These are phyloP conservation scores for Amphipoea oculea DNA, from an alignment of 2,888 invertebrate genomes.

Conservation along the genomic window DNA sequence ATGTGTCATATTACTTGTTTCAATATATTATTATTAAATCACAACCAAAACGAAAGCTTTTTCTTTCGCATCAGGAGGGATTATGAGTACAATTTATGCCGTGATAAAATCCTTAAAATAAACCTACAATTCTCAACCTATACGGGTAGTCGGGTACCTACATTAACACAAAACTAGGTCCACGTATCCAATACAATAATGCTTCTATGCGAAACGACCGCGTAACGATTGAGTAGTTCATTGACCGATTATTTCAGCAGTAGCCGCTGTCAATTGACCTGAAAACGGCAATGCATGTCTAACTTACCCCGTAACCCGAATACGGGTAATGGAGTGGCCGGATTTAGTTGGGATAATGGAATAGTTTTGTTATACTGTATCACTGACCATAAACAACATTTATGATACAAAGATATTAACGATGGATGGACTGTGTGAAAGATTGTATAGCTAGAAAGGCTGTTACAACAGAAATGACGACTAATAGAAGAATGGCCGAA, in stretches of 20 bases:
- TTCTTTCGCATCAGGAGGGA: not conserved
- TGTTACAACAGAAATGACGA: not conserved
- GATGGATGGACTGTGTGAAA: not conserved
- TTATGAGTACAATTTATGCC: not conserved
- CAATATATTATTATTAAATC: not conserved
- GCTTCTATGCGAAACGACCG: constrained; percentile 29
- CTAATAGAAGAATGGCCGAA: not conserved
- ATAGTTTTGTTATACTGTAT: not conserved
- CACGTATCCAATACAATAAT: constrained; percentile 33
- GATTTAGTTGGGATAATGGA: constrained; percentile 6
- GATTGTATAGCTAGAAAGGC: not conserved
- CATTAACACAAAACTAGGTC: constrained; percentile 22
- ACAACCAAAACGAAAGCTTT: not conserved
- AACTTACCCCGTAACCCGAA: constrained; percentile 54
- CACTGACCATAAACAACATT: not conserved
- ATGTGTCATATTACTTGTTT: too few species aligned
- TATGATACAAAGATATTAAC: not conserved
- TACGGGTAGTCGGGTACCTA: not conserved
- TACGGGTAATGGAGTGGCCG: constrained; percentile 20
- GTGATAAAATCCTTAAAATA: not conserved
- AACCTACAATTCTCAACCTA: not conserved
- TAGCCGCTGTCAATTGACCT: constrained; percentile 64
- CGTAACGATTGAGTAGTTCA: constrained; percentile 63
- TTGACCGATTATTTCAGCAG: constrained; percentile 64
- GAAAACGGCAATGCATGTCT: constrained; percentile 61